Evolutionary conservation across 2,888 invertebrate species (phyloP).

Genomic region (Megamerina dolium): DNA sequence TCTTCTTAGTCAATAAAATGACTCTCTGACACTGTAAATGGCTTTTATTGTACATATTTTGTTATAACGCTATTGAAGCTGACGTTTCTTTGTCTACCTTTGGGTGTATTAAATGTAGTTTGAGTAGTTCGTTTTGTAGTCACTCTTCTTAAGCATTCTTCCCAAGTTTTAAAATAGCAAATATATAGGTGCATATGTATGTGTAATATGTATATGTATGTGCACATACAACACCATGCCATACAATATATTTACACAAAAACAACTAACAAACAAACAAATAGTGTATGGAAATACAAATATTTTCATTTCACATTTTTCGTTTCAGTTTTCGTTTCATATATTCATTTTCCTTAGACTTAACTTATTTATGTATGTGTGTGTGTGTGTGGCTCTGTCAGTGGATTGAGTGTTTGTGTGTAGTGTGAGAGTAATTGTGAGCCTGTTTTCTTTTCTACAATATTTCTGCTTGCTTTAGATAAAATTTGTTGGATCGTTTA

Average conservation of each 20-base stretch:
- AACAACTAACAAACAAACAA: constrained; percentile 9
- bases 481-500: constrained; percentile 42
- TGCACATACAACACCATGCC: too few relatives aligned
- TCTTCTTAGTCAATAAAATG: too few relatives aligned
- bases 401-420: constrained; percentile 12
- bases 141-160: too few relatives aligned
- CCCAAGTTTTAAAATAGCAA: constrained; percentile 10
- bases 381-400: constrained; percentile 7
- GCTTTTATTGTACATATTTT: too few relatives aligned
- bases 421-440: too few relatives aligned
- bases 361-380: constrained; percentile 9
- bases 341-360: constrained; percentile 18
- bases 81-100: too few relatives aligned
- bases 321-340: constrained; percentile 17
- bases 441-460: constrained; percentile 20
- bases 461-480: constrained; percentile 35
- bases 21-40: too few relatives aligned
- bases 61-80: too few relatives aligned
- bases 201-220: too few relatives aligned
- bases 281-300: constrained; percentile 19
- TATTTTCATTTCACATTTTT: constrained; percentile 20
- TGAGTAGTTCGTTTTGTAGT: too few relatives aligned
- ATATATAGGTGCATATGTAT: too few relatives aligned
- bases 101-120: too few relatives aligned
- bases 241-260: constrained; percentile 4